Percentiles rank a stretch among this genome's conserved stretches.
These are phyloP conservation scores for Chiloscyllium punctatum DNA, from an alignment of 2,797 vertebrate species.

Conservation along the genomic window DNA sequence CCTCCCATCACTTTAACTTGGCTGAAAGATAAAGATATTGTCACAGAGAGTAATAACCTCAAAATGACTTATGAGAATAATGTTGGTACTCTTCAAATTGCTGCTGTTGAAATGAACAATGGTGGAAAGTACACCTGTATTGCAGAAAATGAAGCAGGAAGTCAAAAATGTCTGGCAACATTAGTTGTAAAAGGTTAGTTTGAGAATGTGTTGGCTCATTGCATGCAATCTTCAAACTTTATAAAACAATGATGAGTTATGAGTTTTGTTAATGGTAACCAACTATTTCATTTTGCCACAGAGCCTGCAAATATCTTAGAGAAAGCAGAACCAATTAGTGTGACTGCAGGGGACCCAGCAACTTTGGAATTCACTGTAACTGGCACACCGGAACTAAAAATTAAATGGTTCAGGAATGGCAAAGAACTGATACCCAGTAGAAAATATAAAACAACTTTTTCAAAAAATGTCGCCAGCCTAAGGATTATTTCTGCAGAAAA, in stretches of 20 bases:
- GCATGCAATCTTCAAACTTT: slow-evolving; percentile 45
- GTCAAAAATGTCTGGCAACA: slow-evolving; percentile 78
- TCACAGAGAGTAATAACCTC: slow-evolving; percentile 76
- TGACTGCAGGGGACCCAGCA: slow-evolving; percentile 85
- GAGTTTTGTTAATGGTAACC: not conserved
- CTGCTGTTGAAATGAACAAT: slow-evolving; percentile 67
- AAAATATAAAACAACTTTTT: slow-evolving; percentile 83
- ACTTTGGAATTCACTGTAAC: slow-evolving; percentile 87
- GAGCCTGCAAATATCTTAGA: slow-evolving; percentile 90
- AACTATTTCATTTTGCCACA: slow-evolving; percentile 47
- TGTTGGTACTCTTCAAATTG: slow-evolving; percentile 73
- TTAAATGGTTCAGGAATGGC: slow-evolving; percentile 86
- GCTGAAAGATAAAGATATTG: slow-evolving; percentile 90
- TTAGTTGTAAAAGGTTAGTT: slow-evolving; percentile 89
- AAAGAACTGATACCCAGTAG: slow-evolving; percentile 84
- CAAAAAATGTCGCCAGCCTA: slow-evolving; percentile 83
- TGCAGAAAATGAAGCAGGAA: slow-evolving; percentile 84
- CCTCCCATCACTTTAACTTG: slow-evolving; percentile 79
- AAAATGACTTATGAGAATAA: slow-evolving; percentile 73
- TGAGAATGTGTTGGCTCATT: not conserved
- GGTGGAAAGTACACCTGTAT: slow-evolving; percentile 87
- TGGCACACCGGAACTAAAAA: slow-evolving; percentile 86
- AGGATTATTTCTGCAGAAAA: slow-evolving; percentile 80
- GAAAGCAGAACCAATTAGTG: slow-evolving; percentile 83
- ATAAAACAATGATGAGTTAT: not conserved